phyloP scores from a whole-genome alignment of 2,113 vertebrate genomes.

The Silurus asotus region DNA sequence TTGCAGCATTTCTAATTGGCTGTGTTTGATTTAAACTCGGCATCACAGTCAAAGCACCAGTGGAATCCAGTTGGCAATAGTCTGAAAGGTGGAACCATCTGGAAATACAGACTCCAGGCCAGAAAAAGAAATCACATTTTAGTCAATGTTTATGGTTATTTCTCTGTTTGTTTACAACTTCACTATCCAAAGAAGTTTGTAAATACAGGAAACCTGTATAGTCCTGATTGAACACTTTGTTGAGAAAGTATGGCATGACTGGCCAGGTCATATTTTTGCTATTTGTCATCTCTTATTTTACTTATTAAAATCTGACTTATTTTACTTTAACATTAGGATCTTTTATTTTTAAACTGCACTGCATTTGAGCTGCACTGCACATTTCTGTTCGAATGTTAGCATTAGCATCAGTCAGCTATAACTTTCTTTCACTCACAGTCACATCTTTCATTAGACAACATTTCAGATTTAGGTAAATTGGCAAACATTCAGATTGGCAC shows the following conservation, averaged over 20 bases:
- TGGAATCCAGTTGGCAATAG: not conserved
- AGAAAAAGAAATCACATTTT: not conserved
- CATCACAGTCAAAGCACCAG: not conserved
- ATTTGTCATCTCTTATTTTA: too few species aligned
- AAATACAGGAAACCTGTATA: not conserved
- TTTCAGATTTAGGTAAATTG: not conserved
- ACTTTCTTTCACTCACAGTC: too few species aligned
- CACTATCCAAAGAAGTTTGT: not conserved
- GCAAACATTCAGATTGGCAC: not conserved
- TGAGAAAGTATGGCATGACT: not conserved
- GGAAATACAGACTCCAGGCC: not conserved
- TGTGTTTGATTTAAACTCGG: not conserved
- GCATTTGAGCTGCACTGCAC: not conserved
- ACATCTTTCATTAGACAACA: not conserved
- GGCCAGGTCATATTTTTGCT: not conserved
- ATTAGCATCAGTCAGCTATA: not conserved
- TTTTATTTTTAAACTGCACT: not conserved
- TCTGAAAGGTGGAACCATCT: conserved; percentile 3
- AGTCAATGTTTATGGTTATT: not conserved
- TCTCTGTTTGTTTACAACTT: not conserved
- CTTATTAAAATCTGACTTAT: too few species aligned
- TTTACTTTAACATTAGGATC: not conserved
- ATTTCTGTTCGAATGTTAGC: not conserved
- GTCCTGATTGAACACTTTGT: not conserved
- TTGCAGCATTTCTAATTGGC: not conserved